Evolutionary conservation across 2,888 invertebrate species (phyloP), one percentile per base, ranked within the genome.

Genomic region (Leptogaster cylindrica): DNA sequence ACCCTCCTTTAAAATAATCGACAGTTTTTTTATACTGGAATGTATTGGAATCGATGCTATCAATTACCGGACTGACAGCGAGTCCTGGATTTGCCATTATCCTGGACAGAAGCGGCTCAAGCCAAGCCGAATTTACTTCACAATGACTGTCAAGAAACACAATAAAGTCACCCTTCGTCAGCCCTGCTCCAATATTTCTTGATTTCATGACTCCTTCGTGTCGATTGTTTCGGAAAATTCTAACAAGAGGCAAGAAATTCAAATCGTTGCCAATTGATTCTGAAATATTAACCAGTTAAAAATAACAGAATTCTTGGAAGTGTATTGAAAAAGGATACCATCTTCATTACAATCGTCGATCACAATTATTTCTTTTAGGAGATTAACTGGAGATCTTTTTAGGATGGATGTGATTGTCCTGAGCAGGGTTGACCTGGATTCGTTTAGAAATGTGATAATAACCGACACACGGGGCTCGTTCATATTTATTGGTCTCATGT

Each of bases 121-220:
- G 71, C 83, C 83, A 79, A 70, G 77, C 76, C 52, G 73, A 74
- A 71, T 79, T 80, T 51, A 79, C 78, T 75, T 82, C 82, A 67
- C 81, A 82, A 71, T 82, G 82, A 71, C 82, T 81, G 71, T 82
- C 81, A 65, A 82, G 75, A 72, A 82, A 82, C 61, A 81, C 71
- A 66, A 82, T 71, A 70, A 77, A 79, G 61, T 79, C 74, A 20
- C 80, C 80, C n/a, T 69, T 72, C 65, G 82, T 76, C 58, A 76
- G 18, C 16, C 73, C 69, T 6, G 79, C 80, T 18, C 79, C 82
- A 46, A 71, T 75, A 71, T 81, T 80, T 68, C 82, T 78, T 68
- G 82, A 81, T 72, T 77, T 76, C 72, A 81, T 81, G 66, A 82
- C 66, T 7, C 82, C 81, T 74, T 70, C 73, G 23, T 77, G 77